phyloP scores from a whole-genome alignment of 2,888 invertebrate species.

The Phasia obesa region DNA sequence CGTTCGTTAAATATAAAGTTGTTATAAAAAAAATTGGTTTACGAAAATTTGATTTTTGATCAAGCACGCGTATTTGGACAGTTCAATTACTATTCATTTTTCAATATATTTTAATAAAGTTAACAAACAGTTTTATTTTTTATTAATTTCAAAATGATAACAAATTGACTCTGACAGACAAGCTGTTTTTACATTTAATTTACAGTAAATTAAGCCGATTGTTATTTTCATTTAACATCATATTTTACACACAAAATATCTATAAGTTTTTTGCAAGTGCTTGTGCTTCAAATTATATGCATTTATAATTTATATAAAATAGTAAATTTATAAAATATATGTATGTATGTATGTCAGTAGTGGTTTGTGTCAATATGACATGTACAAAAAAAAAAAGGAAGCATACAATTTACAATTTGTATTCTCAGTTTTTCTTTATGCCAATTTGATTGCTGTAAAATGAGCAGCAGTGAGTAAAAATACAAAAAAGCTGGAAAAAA shows the following conservation, averaged over 20 bases:
- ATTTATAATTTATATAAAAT: slow-evolving; percentile 62
- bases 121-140: slow-evolving; percentile 30
- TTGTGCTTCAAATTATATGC: slow-evolving; percentile 22
- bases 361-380: slow-evolving; percentile 57
- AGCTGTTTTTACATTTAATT: slow-evolving; percentile 24
- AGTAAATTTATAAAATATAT: slow-evolving; percentile 61
- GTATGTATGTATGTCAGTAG: slow-evolving; percentile 67
- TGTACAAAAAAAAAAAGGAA: slow-evolving; percentile 2
- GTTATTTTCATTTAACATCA: slow-evolving; percentile 44
- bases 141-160: neutral
- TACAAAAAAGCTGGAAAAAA: neutral
- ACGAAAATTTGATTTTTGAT: too few relatives aligned
- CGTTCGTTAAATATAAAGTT: too few relatives aligned
- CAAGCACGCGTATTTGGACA: too few relatives aligned
- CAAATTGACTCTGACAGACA: slow-evolving; percentile 17
- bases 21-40: too few relatives aligned
- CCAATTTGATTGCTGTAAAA: slow-evolving; percentile 43
- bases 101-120: slow-evolving; percentile 7
- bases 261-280: neutral
- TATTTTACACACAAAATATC: slow-evolving; percentile 9
- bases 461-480: slow-evolving; percentile 24
- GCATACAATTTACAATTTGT: slow-evolving; percentile 46
- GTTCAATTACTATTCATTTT: neutral
- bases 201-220: slow-evolving; percentile 50
- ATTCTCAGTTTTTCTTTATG: slow-evolving; percentile 22